phyloP scores from a whole-genome alignment of 2,797 vertebrate genomes.

The Pangasius macronema region DNA sequence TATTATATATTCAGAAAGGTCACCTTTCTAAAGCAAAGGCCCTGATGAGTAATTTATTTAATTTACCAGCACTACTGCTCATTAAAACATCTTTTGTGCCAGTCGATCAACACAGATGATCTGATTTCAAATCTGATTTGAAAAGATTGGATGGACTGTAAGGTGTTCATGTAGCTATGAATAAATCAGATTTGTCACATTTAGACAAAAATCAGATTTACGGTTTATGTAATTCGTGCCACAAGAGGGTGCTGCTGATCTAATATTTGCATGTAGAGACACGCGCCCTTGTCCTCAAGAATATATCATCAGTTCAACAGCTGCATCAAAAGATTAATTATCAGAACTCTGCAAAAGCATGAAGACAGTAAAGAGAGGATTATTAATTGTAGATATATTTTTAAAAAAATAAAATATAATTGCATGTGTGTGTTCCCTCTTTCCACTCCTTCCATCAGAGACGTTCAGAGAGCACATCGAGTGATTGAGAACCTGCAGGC shows the following conservation, averaged over 20 bases:
- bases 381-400: background rate
- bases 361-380: background rate
- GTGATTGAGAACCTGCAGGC: constrained; percentile 88
- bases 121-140: background rate
- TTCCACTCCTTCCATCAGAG: constrained; percentile 68
- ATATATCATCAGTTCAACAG: background rate
- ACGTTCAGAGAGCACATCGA: constrained; percentile 89
- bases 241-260: background rate
- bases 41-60: background rate
- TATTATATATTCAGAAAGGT: background rate
- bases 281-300: background rate
- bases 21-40: background rate
- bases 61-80: background rate
- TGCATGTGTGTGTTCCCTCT: background rate
- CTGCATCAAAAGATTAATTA: background rate
- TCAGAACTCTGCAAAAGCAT: background rate
- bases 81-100: background rate
- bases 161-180: background rate
- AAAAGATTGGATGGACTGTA: background rate
- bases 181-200: background rate
- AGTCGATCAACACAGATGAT: background rate
- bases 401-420: background rate
- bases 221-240: background rate
- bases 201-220: background rate
- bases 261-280: background rate